Percentiles rank a stretch among this genome's conserved stretches.
Conservation (phyloP, 2,113 vertebrate species). For the Equus quagga region DNA sequence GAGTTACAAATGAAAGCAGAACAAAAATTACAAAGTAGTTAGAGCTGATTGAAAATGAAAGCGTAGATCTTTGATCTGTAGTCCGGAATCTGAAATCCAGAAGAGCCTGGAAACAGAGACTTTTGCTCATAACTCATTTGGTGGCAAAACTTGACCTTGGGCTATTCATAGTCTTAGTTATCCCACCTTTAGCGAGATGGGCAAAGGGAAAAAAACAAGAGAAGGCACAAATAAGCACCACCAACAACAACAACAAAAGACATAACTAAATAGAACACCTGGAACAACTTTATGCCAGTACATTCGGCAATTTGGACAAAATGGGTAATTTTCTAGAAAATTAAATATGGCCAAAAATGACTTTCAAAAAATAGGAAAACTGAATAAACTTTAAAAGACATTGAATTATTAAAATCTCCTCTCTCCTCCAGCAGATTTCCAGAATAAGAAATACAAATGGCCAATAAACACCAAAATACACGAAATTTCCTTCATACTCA, state of each 20-base stretch:
- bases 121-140: not conserved
- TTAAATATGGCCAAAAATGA: not conserved
- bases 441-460: not conserved
- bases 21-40: constrained; percentile 8
- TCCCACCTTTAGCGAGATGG: not conserved
- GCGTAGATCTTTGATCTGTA: not conserved
- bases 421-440: not conserved
- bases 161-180: not conserved
- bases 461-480: not conserved
- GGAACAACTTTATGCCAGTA: not conserved
- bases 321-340: not conserved
- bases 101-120: not conserved
- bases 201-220: not conserved
- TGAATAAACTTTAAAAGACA: not conserved
- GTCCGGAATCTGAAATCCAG: not conserved
- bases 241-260: not conserved
- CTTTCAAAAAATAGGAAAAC: not conserved
- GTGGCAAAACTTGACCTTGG: not conserved
- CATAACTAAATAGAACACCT: too few relatives aligned
- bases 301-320: not conserved
- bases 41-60: constrained; percentile 48
- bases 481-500: not conserved
- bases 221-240: not conserved
- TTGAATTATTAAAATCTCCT: not conserved
- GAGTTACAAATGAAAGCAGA: constrained; percentile 65